Base-by-base conservation (phyloP, 2,113 vertebrate species). In the Plestiodon gilberti region DNA sequence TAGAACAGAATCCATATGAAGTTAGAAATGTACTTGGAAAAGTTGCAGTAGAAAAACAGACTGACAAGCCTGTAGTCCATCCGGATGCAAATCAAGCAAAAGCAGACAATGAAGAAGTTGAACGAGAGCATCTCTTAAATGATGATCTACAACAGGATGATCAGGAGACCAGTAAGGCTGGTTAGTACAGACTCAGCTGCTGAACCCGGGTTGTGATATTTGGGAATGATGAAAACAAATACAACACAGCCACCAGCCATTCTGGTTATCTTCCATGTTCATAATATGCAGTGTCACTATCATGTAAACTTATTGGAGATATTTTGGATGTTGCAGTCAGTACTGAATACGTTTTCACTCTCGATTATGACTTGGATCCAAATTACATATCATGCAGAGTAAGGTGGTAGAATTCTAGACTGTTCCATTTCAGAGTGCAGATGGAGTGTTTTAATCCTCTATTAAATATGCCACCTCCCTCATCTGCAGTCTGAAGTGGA, bases 71-170 rank as follows among this genome's bases (percentile, higher is more conserved):
- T 6, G 67, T 85, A 25, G 83, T 28, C 0, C 70, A 38, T 3
- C 38, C 86, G 5, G 35, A 70, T 52, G 3, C 6, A 18, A 93
- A 84, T 43, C 90, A 81, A 59, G 87, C 94, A 40, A 85, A 93
- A 17, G 43, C 73, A 81, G 93, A 92, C 4, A 83, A 10, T 1
- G 95, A 96, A 35, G 95, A 94, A 65, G 52, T 89, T 1, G 95
- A 97, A 87, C 94, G 94, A 62, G 95, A 96, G n/a, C 91, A 97
- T 30, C 92, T 97, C 3, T 82, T 96, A 55, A 90, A 94, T 70
- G 87, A 78, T 0, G 90, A 95, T 0, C 85, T 40, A 18, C 93
- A 91, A 65, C 89, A 90, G 15, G 93, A 95, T 40, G 89, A 95
- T 33, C 85, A 9, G 0, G 23, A n/a, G 0, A 69, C 84, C 0